Evolutionary conservation across 1,140 invertebrate genomes (phyloP), one percentile per base, ranked within the genome.

Genomic region (Psilanteris sp.): DNA sequence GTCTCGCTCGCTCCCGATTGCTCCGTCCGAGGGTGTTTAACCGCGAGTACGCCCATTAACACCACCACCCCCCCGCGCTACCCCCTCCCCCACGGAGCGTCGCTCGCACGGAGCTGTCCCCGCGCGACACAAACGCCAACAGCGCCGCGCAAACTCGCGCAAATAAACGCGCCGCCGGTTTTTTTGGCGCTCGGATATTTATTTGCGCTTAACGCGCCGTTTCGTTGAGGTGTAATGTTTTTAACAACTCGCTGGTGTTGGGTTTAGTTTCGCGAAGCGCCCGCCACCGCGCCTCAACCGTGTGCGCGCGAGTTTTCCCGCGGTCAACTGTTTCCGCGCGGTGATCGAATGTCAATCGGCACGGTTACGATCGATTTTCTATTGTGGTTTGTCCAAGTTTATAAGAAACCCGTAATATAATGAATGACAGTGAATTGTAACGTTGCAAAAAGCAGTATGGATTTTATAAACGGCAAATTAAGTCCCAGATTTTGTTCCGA

Each of bases 41-140:
- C 85, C 85, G 80, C 87, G 85, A 88, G 83, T 88, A 87, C 86
- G 86, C 85, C 86, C 85, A 86, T 87, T 86, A 86, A 86, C 85
- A 85, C 85, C 78, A 85, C 81, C 84, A 83, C 61, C 77, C 84
- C 84, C 61, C 77, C 70, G 67, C 29, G 22, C 50, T n/a, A n/a
- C n/a, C n/a, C 15, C 48, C 41, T 41, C 46, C 22, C 16, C 1
- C 31, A 46, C 5, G 14, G n/a, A 66, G 32, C 7, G 9, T 8
- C 6, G 39, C 16, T 18, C 0, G 2, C 16, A 29, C 8, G 43
- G 32, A 9, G 9, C 9, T n/a, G 39, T 26, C 27, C 0, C 5
- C 16, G 39, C 8, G 43, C 16, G 18, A 75, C 39, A 46, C 31
- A 64, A 52, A 52, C 48, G 39, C 24, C 31, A 14, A 59, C 39